Conservation (phyloP, 2,888 invertebrate genomes). For the Pyrgus malvae region DNA sequence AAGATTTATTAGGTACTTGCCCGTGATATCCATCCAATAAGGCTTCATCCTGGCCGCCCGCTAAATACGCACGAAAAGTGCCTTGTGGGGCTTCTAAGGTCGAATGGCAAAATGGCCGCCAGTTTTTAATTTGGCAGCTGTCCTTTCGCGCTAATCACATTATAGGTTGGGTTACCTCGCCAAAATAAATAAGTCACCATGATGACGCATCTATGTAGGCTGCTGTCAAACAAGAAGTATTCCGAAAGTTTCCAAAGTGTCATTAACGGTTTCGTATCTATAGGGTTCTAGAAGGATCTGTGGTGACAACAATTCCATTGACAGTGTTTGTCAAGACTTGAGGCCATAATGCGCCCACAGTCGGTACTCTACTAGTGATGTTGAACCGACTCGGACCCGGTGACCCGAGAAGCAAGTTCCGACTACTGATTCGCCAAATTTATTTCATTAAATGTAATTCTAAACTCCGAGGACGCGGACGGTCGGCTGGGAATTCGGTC, state of each 20-base stretch:
- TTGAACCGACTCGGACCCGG: constrained; percentile 41
- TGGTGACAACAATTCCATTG: constrained; percentile 44
- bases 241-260: constrained; percentile 41
- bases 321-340: constrained; percentile 35
- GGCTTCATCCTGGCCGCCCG: constrained; percentile 61
- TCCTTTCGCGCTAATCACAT: constrained; percentile 40
- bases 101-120: constrained; percentile 66
- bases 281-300: constrained; percentile 37
- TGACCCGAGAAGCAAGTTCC: constrained; percentile 47
- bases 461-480: constrained; percentile 70
- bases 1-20: constrained; percentile 28
- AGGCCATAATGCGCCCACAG: constrained; percentile 33
- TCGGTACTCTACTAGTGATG: constrained; percentile 44
- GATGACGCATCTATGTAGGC: constrained; percentile 25
- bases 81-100: constrained; percentile 64
- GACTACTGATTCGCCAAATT: constrained; percentile 67
- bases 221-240: constrained; percentile 34
- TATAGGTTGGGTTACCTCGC: constrained; percentile 36
- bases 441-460: constrained; percentile 80
- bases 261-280: constrained; percentile 37
- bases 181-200: constrained; percentile 32
- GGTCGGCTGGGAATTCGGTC: constrained; percentile 71
- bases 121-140: constrained; percentile 45
- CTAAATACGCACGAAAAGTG: constrained; percentile 59
- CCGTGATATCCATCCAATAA: constrained; percentile 37